Percentiles rank a stretch among this genome's conserved stretches.
Conservation (phyloP, 2,113 vertebrate species). For the Sula dactylatra region DNA sequence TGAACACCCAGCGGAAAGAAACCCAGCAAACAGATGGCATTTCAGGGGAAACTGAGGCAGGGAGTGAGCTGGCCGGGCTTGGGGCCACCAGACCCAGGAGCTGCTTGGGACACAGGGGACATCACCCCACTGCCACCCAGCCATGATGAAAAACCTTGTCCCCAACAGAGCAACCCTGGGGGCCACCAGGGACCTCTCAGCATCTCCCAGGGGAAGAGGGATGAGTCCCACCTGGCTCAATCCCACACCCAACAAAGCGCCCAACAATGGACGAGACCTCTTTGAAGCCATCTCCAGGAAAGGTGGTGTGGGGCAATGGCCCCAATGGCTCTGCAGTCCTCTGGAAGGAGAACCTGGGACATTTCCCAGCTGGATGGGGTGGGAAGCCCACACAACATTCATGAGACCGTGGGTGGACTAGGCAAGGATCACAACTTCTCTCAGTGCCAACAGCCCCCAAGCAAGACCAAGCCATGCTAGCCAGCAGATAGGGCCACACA, state of each 20-base stretch:
- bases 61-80: not conserved
- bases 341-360: not conserved
- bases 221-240: not conserved
- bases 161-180: not conserved
- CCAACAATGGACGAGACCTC: fast-evolving
- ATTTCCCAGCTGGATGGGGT: not conserved
- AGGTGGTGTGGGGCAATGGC: not conserved
- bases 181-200: not conserved
- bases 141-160: not conserved
- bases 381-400: fast-evolving
- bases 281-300: not conserved
- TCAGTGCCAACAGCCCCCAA: not conserved
- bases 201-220: not conserved
- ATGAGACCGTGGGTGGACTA: not conserved
- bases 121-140: fast-evolving
- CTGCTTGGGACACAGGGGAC: not conserved
- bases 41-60: not conserved
- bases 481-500: not conserved
- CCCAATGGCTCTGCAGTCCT: fast-evolving
- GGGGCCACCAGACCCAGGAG: not conserved
- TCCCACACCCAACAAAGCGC: fast-evolving
- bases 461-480: not conserved
- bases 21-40: not conserved
- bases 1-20: fast-evolving
- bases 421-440: fast-evolving